Evolutionary conservation across 2,113 vertebrate genomes (phyloP).

Genomic region (Gallinago paraguaiae): DNA sequence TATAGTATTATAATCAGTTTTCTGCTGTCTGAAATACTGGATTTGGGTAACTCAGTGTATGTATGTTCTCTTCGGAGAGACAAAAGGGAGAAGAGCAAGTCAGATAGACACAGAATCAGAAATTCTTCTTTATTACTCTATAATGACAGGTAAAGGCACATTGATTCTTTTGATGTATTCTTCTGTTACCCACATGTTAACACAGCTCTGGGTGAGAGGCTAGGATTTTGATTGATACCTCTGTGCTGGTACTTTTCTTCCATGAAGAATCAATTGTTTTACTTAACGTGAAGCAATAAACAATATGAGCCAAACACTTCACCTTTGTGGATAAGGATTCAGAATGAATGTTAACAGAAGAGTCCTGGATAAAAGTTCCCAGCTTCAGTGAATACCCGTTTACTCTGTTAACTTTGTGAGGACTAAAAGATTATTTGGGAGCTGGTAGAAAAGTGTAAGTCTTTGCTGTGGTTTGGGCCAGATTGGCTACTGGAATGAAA

Average conservation of each 20-base stretch:
- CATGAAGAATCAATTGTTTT: conserved; percentile 20
- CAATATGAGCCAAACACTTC: not conserved
- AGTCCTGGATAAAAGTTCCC: not conserved
- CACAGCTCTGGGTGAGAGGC: not conserved
- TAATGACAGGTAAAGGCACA: not conserved
- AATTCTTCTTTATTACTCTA: not conserved
- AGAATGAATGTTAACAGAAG: not conserved
- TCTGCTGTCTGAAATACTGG: not conserved
- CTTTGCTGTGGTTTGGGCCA: not conserved
- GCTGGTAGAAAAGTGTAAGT: not conserved
- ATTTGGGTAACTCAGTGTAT: not conserved
- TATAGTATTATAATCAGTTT: not conserved
- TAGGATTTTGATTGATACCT: conserved; percentile 28
- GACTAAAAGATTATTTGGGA: not conserved
- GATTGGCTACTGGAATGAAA: not conserved
- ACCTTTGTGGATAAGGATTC: not conserved
- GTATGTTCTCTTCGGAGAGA: not conserved
- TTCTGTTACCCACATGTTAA: not conserved
- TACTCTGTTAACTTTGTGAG: not conserved
- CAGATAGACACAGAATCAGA: not conserved
- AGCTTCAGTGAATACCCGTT: not conserved
- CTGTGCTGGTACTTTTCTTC: not conserved
- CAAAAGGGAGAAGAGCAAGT: not conserved
- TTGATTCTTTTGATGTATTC: not conserved
- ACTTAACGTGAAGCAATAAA: not conserved